Evolutionary conservation across 2,888 invertebrate genomes (phyloP).

Genomic region (Stenoptilia bipunctidactyla): DNA sequence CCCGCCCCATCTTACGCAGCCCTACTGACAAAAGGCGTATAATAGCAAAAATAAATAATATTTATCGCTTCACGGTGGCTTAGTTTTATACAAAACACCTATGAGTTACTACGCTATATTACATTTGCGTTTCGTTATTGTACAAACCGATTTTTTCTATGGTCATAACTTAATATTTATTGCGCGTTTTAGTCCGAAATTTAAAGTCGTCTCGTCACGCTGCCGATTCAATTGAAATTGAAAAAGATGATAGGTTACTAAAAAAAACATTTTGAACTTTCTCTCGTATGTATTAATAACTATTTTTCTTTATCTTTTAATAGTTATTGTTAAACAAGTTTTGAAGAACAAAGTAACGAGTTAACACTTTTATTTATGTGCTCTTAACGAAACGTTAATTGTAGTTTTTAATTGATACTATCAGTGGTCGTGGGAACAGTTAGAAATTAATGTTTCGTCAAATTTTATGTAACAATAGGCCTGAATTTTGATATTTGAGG

Average conservation of each 20-base stretch:
- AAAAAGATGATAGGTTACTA: not conserved
- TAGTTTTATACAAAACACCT: slow-evolving; percentile 65
- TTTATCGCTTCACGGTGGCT: slow-evolving; percentile 71
- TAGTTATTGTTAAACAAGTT: not conserved
- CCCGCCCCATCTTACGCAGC: slow-evolving; percentile 48
- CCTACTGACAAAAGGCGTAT: slow-evolving; percentile 67
- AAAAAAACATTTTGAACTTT: not conserved
- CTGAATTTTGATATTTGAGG: no score
- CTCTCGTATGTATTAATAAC: not conserved
- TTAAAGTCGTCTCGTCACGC: slow-evolving; percentile 58
- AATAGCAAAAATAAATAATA: slow-evolving; percentile 71
- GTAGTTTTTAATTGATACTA: not conserved
- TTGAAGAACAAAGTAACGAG: not conserved
- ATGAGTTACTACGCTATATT: slow-evolving; percentile 65
- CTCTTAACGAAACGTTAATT: no score
- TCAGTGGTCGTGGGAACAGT: not conserved
- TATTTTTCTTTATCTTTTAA: not conserved
- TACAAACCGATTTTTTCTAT: slow-evolving; percentile 40
- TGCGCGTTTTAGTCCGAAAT: slow-evolving; percentile 62
- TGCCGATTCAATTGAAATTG: slow-evolving; percentile 35
- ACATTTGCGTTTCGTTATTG: slow-evolving; percentile 54
- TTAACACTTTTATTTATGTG: not conserved
- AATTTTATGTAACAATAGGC: no score
- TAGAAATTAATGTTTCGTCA: not conserved
- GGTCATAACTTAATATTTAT: slow-evolving; percentile 65